These are phyloP conservation scores for Dasypolia templi DNA, from an alignment of 2,888 invertebrate species.

Conservation along the genomic window DNA sequence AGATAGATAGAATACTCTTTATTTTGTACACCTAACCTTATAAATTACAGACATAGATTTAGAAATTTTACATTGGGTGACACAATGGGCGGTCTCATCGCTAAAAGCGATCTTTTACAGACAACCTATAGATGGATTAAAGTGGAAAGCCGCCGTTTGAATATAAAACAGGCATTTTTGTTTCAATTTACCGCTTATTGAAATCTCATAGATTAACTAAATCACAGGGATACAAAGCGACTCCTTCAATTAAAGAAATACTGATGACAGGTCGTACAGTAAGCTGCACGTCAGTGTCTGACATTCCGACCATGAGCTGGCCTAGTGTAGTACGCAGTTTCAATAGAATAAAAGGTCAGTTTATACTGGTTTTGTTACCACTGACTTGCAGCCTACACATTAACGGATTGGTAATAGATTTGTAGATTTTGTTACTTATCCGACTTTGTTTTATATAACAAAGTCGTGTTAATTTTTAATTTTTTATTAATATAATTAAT, in stretches of 20 bases:
- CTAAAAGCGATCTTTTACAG: too few species aligned
- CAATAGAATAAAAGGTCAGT: background rate
- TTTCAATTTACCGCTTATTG: constrained; percentile 21
- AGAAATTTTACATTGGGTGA: too few species aligned
- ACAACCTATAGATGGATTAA: too few species aligned
- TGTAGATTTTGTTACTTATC: background rate
- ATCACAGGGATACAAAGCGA: constrained; percentile 3
- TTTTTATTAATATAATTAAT: too few species aligned
- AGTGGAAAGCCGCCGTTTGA: constrained; percentile 26
- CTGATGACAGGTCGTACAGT: background rate
- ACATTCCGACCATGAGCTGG: background rate
- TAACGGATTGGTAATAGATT: constrained; percentile 1
- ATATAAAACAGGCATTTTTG: constrained; percentile 39
- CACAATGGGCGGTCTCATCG: too few species aligned
- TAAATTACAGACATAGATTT: too few species aligned
- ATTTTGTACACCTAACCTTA: too few species aligned
- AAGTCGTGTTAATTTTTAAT: too few species aligned
- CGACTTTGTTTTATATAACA: too few species aligned
- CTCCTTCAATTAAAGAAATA: background rate
- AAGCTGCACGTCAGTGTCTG: too few species aligned
- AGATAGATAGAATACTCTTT: too few species aligned
- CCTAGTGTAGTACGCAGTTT: background rate
- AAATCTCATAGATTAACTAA: constrained; percentile 1
- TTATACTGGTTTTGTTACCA: background rate
- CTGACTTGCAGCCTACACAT: background rate